Conservation (phyloP, 2,113 vertebrate species). For the Myotis lucifugus region DNA sequence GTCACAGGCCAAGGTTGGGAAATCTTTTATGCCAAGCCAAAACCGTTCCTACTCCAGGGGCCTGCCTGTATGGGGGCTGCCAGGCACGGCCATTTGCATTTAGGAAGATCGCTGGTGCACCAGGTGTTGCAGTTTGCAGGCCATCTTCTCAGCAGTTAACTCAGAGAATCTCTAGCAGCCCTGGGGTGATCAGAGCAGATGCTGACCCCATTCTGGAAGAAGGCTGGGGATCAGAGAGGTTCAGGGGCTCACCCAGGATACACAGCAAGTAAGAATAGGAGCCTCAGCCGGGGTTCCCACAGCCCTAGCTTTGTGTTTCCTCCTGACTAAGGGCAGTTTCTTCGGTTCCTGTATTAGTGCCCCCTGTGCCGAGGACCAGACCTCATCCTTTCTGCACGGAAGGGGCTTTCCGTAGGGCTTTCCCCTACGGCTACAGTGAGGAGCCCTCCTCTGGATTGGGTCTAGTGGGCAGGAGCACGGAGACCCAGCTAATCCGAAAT, state of each 20-base stretch:
- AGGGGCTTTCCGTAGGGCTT: too few species aligned
- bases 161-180: background rate
- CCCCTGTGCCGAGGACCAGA: background rate
- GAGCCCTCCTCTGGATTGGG: background rate
- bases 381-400: background rate
- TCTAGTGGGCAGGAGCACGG: background rate
- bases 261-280: background rate
- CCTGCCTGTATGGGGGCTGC: too few species aligned
- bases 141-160: background rate
- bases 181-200: background rate
- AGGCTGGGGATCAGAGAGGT: background rate
- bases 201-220: background rate
- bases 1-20: background rate
- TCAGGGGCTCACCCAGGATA: background rate
- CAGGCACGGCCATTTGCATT: too few species aligned
- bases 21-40: background rate
- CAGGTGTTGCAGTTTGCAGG: background rate
- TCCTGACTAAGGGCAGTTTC: background rate
- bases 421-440: too few species aligned
- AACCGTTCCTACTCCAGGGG: background rate
- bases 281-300: background rate
- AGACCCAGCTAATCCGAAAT: accelerated
- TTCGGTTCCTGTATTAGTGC: background rate
- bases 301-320: background rate
- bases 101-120: background rate